A percentile compares a stretch with the other conserved stretches of the same genome.
These are phyloP conservation scores for Ammospiza nelsoni DNA, from an alignment of 2,113 vertebrate genomes.

Conservation along the genomic window DNA sequence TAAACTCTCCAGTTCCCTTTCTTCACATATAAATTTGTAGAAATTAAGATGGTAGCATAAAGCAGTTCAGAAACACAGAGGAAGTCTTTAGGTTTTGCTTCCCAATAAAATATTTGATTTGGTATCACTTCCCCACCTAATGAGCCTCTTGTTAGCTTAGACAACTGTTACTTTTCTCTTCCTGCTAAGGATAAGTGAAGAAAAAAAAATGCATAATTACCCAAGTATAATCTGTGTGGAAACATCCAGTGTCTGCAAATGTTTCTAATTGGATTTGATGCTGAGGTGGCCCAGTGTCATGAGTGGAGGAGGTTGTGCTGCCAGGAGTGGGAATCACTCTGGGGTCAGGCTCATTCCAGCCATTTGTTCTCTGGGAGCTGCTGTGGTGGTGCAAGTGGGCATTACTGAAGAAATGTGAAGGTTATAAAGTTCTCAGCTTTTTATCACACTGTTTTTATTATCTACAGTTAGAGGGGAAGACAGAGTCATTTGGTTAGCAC, in stretches of 20 bases:
- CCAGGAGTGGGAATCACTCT: neutral
- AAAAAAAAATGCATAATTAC: slow-evolving; percentile 32
- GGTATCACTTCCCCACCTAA: neutral
- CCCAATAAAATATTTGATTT: neutral
- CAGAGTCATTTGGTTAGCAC: neutral
- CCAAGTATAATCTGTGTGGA: slow-evolving; percentile 7
- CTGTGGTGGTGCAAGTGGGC: neutral
- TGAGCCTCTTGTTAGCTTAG: slow-evolving; percentile 2
- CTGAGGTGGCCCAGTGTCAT: neutral
- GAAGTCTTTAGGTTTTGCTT: neutral
- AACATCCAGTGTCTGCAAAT: neutral
- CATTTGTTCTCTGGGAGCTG: neutral
- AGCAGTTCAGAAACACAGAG: neutral
- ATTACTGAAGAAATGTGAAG: neutral
- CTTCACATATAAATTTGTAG: neutral
- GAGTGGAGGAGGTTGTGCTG: neutral
- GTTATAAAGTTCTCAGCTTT: neutral
- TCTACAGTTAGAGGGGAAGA: neutral
- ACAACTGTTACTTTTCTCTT: slow-evolving; percentile 32
- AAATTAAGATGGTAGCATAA: neutral
- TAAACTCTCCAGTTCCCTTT: neutral
- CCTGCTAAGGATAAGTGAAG: slow-evolving; percentile 7
- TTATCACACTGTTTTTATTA: neutral
- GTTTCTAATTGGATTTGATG: slow-evolving; percentile 26
- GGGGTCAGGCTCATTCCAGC: neutral